Evolutionary conservation across 92 coral and sea anemone species (phyloP), one percentile per base, ranked within the genome.

Genomic region (Blastomussa wellsi): DNA sequence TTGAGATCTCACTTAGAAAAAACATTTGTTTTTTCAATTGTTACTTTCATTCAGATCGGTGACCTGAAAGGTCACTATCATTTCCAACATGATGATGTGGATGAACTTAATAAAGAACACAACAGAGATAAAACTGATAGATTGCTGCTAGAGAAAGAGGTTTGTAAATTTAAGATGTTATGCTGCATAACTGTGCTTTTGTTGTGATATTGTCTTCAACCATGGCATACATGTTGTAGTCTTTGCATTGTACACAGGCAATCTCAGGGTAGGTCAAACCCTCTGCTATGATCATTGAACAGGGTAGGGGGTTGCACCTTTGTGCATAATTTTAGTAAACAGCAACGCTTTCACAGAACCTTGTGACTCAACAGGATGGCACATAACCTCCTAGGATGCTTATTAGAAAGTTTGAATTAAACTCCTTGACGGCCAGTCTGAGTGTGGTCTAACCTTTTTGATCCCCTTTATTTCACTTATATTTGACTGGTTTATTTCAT

Each of bases 141-240:
- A 78, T 88, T 96, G 42, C 80, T 96, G 48, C 92, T 96, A 29
- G 99, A 96, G 68, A 94, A 94, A 74, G 98, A 96, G 97, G 99
- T 96, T 74, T 20, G 88, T 69, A 29, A 15, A 32, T 38, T 49
- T 38, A 57, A 57, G 2, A 57, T 24, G 1, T n/a, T n/a, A n/a
- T n/a, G n/a, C n/a, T n/a, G n/a, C n/a, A n/a, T 57, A 2, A 0
- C 24, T 24, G 10, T 5, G 29, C 31, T 57, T 57, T 57, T 57
- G 9, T 24, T 1, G 65, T 22, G 65, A 57, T 4, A 57, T 57
- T n/a, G n/a, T n/a, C n/a, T n/a, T n/a, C n/a, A n/a, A n/a, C n/a
- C 65, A 57, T 57, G 31, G 31, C 29, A 24, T 6, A 57, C n/a
- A n/a, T n/a, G n/a, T n/a, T n/a, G 29, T 57, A 24, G 13, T 55